Percentiles rank a stretch among this genome's conserved stretches.
These are phyloP conservation scores for Rhaphigaster nebulosa DNA, from an alignment of 2,888 invertebrate genomes.

Conservation along the genomic window DNA sequence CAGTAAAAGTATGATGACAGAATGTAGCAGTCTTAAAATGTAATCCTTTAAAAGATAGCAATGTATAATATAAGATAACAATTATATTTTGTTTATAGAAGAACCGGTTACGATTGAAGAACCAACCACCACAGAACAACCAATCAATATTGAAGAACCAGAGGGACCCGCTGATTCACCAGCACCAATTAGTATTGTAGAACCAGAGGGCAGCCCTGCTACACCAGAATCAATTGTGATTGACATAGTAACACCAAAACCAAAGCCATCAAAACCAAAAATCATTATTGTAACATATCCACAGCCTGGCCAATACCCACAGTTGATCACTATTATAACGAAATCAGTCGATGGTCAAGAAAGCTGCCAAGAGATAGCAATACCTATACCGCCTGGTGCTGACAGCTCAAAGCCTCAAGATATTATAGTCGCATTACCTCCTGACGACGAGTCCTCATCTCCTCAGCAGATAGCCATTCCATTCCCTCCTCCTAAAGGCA, in stretches of 20 bases:
- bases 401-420: background rate
- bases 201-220: no score
- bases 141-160: background rate
- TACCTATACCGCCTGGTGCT: background rate
- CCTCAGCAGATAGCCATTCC: background rate
- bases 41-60: no score
- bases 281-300: background rate
- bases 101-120: background rate
- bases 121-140: background rate
- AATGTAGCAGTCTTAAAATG: no score
- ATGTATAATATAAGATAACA: no score
- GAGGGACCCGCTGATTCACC: no score
- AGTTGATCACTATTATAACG: background rate
- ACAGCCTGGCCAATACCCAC: background rate
- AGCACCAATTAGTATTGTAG: no score
- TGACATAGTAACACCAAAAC: background rate
- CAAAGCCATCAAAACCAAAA: background rate
- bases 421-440: background rate
- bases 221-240: background rate
- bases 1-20: no score
- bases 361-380: background rate
- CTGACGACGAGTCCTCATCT: background rate
- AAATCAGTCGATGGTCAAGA: background rate
- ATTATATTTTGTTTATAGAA: no score
- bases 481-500: background rate